A percentile compares a stretch with the other conserved stretches of the same genome.
These are phyloP conservation scores for Hemiprocne comata DNA, from an alignment of 2,113 vertebrate genomes.

Conservation along the genomic window DNA sequence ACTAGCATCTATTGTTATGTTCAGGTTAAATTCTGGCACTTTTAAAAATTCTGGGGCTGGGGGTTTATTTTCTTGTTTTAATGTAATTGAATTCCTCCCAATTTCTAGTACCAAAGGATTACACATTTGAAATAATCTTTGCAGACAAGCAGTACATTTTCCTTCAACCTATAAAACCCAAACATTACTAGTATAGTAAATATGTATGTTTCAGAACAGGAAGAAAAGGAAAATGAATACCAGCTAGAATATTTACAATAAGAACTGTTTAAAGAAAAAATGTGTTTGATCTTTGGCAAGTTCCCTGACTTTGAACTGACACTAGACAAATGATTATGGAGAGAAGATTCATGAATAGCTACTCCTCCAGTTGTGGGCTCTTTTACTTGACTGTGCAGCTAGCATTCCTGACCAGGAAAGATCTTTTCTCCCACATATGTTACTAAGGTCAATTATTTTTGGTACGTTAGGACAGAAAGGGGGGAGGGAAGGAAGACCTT, in stretches of 20 bases:
- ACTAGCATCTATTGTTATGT: neutral
- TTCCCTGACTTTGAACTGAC: conserved; percentile 57
- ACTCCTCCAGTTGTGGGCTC: neutral
- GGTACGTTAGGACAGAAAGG: neutral
- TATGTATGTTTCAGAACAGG: conserved; percentile 39
- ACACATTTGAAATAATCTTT: conserved; percentile 35
- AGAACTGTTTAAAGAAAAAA: conserved; percentile 42
- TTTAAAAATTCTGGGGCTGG: neutral
- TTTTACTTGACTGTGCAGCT: neutral
- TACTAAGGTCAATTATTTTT: conserved; percentile 55
- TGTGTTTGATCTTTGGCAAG: conserved; percentile 34
- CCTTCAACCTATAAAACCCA: conserved; percentile 26
- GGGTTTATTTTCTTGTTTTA: neutral
- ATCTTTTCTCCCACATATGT: conserved; percentile 1
- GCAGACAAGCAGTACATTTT: neutral
- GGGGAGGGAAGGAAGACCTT: neutral
- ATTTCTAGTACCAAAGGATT: conserved; percentile 1
- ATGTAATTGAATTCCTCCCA: neutral
- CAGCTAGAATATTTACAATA: conserved; percentile 47
- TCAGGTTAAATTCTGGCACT: neutral
- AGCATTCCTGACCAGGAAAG: neutral
- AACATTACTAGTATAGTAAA: conserved; percentile 34
- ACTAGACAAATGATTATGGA: conserved; percentile 27
- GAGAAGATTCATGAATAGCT: conserved; percentile 12
- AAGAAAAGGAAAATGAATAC: conserved; percentile 28